Conservation (phyloP, 1,140 invertebrate genomes). For the Dendrolimus kikuchii region DNA sequence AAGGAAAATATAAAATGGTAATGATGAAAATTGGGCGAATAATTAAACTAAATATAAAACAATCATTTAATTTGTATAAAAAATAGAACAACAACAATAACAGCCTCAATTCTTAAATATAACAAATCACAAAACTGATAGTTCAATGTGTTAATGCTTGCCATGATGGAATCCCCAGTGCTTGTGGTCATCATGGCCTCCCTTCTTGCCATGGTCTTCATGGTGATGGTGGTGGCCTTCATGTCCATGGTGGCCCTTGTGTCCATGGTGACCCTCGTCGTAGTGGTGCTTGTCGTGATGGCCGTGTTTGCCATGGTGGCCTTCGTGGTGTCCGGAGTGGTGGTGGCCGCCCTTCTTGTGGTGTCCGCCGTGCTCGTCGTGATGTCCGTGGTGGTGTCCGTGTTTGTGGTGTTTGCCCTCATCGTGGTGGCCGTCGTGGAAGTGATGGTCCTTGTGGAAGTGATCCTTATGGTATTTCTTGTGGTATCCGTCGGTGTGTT, state of each 20-base stretch:
- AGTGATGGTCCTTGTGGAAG: constrained; percentile 81
- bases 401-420: constrained; percentile 76
- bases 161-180: constrained; percentile 73
- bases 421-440: constrained; percentile 77
- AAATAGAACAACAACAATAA: constrained; percentile 46
- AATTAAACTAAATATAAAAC: constrained; percentile 11
- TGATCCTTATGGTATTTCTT: constrained; percentile 80
- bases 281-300: constrained; percentile 76
- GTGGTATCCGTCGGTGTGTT: constrained; percentile 77
- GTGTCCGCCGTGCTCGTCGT: constrained; percentile 72
- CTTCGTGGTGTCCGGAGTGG: constrained; percentile 75
- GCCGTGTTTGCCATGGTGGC: constrained; percentile 75
- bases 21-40: constrained; percentile 1
- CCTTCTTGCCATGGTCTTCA: constrained; percentile 78
- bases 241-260: constrained; percentile 78
- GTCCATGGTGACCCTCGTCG: constrained; percentile 73
- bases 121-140: constrained; percentile 23
- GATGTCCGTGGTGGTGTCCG: constrained; percentile 73
- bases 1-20: too few species aligned
- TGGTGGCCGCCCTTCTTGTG: constrained; percentile 77
- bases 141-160: constrained; percentile 39
- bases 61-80: constrained; percentile 44
- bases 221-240: constrained; percentile 77
- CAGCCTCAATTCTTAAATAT: constrained; percentile 34
- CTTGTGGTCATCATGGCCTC: constrained; percentile 76